Evolutionary conservation across 2,797 vertebrate species (phyloP).

Genomic region (Hippopotamyrus pictus): DNA sequence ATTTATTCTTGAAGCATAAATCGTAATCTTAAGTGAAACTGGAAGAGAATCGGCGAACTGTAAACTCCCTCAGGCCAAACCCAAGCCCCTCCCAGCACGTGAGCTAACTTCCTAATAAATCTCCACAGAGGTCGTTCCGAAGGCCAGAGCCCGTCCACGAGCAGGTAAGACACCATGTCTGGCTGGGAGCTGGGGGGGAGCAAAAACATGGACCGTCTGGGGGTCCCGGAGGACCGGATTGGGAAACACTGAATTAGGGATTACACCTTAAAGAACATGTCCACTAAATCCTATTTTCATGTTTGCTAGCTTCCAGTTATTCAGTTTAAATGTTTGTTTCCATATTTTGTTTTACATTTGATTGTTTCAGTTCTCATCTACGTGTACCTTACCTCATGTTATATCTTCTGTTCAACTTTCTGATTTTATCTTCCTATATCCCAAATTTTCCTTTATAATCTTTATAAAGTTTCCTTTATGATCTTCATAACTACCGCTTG

Average conservation of each 20-base stretch:
- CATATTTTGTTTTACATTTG: not conserved
- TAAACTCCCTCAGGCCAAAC: not conserved
- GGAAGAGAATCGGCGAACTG: not conserved
- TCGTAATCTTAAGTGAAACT: not conserved
- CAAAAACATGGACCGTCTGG: not conserved
- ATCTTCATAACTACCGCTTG: not conserved
- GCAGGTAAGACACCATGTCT: slow-evolving; percentile 47
- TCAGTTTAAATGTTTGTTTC: not conserved
- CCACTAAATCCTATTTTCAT: not conserved
- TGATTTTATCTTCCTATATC: not conserved
- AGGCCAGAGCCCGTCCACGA: slow-evolving; percentile 57
- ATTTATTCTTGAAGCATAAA: not conserved
- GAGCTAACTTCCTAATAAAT: slow-evolving; percentile 41
- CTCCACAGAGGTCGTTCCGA: slow-evolving; percentile 56
- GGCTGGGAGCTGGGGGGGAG: not conserved
- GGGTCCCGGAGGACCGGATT: not conserved
- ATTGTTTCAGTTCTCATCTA: not conserved
- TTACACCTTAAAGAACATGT: not conserved
- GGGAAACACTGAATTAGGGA: not conserved
- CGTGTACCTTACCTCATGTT: not conserved
- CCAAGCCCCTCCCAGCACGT: slow-evolving; percentile 21
- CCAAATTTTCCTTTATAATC: not conserved
- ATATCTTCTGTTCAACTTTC: not conserved
- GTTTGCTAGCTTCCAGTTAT: not conserved
- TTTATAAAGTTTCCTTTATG: not conserved